These are phyloP conservation scores for Archips xylosteana DNA, from an alignment of 2,888 invertebrate species.

Conservation along the genomic window DNA sequence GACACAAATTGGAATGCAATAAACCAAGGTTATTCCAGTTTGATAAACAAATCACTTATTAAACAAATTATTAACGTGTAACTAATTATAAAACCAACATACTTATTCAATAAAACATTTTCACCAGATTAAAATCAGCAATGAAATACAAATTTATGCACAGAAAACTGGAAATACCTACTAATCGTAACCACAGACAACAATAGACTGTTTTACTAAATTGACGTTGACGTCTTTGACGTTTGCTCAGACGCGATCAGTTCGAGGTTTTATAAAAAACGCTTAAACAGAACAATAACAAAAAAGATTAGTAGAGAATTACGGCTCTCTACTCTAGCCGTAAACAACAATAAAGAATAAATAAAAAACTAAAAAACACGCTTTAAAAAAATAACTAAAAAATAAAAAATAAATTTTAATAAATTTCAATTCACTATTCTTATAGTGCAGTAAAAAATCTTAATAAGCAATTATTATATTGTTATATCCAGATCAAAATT, in stretches of 20 bases:
- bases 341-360: too few relatives aligned
- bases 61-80: neutral
- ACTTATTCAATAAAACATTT: conserved; percentile 34
- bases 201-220: conserved; percentile 19
- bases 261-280: conserved; percentile 1
- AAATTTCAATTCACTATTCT: too few relatives aligned
- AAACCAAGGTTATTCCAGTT: conserved; percentile 37
- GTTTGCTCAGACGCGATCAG: conserved; percentile 4
- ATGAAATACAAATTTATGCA: conserved; percentile 25
- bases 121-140: conserved; percentile 27
- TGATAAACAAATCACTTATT: conserved; percentile 3
- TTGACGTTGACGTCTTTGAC: conserved; percentile 41
- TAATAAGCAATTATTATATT: too few relatives aligned
- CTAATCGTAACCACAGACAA: conserved; percentile 36
- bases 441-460: too few relatives aligned
- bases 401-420: too few relatives aligned
- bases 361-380: too few relatives aligned
- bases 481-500: too few relatives aligned
- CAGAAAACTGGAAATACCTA: conserved; percentile 27
- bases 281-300: neutral
- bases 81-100: conserved; percentile 12
- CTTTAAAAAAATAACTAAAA: too few relatives aligned
- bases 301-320: too few relatives aligned
- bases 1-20: conserved; percentile 37
- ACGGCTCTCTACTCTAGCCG: too few relatives aligned